These are phyloP conservation scores for Scaptomyza montana DNA, from an alignment of 1,140 invertebrate genomes.

Conservation along the genomic window DNA sequence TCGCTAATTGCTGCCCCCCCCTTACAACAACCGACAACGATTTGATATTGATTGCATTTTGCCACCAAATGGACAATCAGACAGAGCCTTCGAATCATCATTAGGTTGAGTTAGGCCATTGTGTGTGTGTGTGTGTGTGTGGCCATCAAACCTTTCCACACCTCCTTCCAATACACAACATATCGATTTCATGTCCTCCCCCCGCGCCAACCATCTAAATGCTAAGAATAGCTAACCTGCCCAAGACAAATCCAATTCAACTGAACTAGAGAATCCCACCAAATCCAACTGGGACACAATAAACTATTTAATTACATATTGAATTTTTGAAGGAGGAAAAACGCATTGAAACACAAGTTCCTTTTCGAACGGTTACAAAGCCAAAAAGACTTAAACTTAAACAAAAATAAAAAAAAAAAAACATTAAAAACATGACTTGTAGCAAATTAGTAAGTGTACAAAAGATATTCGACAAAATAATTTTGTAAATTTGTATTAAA, in stretches of 20 bases:
- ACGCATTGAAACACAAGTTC: no score
- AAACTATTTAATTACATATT: no score
- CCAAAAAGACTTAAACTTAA: no score
- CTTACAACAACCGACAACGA: constrained; percentile 38
- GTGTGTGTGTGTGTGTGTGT: constrained; percentile 18
- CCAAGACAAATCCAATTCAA: background rate
- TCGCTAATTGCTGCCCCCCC: constrained; percentile 60
- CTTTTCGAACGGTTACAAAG: no score
- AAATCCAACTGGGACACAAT: no score
- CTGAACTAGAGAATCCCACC: background rate
- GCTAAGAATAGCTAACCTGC: constrained; percentile 53
- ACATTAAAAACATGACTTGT: no score
- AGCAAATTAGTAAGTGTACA: no score
- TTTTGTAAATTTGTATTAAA: no score
- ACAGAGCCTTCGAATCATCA: constrained; percentile 50
- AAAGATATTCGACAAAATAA: no score
- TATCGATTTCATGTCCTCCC: constrained; percentile 63
- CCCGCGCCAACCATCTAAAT: background rate
- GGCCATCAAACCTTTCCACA: background rate
- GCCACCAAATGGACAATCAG: constrained; percentile 36
- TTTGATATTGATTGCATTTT: constrained; percentile 76
- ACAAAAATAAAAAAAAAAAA: no score
- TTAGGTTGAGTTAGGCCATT: constrained; percentile 8
- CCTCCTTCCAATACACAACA: constrained; percentile 3
- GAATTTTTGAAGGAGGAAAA: no score